Evolutionary conservation across 1,140 invertebrate genomes (phyloP), one percentile per base, ranked within the genome.

Genomic region (Bombus waltoni): DNA sequence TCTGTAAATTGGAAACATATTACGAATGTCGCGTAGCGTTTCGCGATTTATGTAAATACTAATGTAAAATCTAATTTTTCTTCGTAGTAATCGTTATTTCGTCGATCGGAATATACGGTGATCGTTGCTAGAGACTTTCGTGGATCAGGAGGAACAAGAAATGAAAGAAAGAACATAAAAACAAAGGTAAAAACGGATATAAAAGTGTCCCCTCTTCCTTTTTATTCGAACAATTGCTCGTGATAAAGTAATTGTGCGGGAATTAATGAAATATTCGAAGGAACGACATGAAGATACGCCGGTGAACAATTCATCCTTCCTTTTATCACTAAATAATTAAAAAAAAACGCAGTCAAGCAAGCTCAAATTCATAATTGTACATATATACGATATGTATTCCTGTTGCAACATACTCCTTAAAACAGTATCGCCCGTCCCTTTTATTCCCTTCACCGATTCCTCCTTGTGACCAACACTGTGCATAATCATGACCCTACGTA

Each of bases 341-440:
- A 78, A 65, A 65, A 83, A 70, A 47, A 93, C 89, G 89, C 93
- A 93, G 91, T 94, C 92, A 92, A 93, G 91, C 92, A 94, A 94
- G 93, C 94, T 95, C 94, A 94, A 95, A 94, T 94, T 94, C 92
- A 94, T 94, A 93, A 94, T 92, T 95, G 94, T 95, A 95, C 91
- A 95, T 95, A 95, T 93, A 94, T 94, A 94, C 93, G 93, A 94
- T 94, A 93, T 92, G 91, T 90, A 89, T 83, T 90, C 89, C 88
- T 92, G 85, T 90, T 90, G 86, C 85, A 92, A 92, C 89, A 92
- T 93, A 91, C 91, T 92, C 92, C 92, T 93, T 93, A 62, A 77
- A 77, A 90, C 85, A 91, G 91, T 93, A 94, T 94, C 91, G 85
- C 91, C 88, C 92, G 86, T 91, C 90, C 93, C 88, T 91, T 86